Base-by-base conservation (phyloP, 2,113 vertebrate genomes). In the Aldabrachelys gigantea region DNA sequence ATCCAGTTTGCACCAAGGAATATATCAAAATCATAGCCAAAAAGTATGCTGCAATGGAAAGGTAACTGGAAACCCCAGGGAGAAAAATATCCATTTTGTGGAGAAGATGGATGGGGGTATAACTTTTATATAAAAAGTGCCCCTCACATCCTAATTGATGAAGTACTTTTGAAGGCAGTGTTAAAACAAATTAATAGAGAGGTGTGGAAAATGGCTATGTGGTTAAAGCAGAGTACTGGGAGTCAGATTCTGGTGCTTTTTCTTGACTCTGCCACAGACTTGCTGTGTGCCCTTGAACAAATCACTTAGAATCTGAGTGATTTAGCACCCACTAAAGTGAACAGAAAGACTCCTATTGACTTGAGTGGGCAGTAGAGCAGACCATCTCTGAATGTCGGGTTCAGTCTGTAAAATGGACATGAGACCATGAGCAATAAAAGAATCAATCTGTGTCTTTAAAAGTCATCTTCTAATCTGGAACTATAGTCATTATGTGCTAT, bases 1-100 rank as follows among this genome's bases (percentile, higher is more conserved):
- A 79, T 47, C 81, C 41, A 53, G 16, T 92, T 92, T 78, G 59
- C 31, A 84, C 19, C 22, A 72, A 72, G 19, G 47, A 5, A 0
- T 89, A 86, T 84, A 69, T n/a, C 35, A 69, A 88, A 96, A 87
- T 17, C 31, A 56, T 87, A 93, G 47, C 41, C 80, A 89, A 80
- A 76, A 85, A 25, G 83, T 83, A 29, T 19, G 38, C 12, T 65
- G 35, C 1, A 1, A 41, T 92, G 57, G 27, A 65, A 44, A 52
- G 82, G 10, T 87, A n/a, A 53, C 59, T 89, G 62, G 27, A 47
- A 41, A 17, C 0, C 1, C 87, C 62, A 11, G 91, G 56, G 57
- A 82, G 89, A 79, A 1, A 27, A 59, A 27, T 89, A 82, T 88
- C 90, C 0, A 0, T 0, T 88, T 3, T 16, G 4, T 21, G 2